phyloP scores from a whole-genome alignment of 2,888 invertebrate genomes.

The Schizotus pectinicornis region DNA sequence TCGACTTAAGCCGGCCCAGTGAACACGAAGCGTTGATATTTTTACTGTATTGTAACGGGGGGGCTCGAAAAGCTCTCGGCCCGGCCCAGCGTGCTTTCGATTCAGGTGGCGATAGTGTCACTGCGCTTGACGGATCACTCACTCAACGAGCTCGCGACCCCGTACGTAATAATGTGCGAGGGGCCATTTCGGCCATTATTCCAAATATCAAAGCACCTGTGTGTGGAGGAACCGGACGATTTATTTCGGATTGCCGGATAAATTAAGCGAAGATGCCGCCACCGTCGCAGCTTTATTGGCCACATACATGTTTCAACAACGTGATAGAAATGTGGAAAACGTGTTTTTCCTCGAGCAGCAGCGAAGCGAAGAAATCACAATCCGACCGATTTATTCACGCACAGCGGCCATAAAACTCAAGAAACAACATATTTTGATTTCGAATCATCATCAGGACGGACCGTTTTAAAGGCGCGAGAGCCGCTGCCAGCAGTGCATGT shows the following conservation, averaged over 20 bases:
- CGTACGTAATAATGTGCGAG: slow-evolving; percentile 24
- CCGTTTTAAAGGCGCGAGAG: too few relatives aligned
- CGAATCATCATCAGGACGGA: too few relatives aligned
- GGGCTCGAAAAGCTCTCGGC: neutral
- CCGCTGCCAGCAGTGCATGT: too few relatives aligned
- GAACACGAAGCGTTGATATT: slow-evolving; percentile 18
- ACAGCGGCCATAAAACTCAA: too few relatives aligned
- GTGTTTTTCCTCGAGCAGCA: slow-evolving; percentile 3
- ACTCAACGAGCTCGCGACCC: slow-evolving; percentile 15
- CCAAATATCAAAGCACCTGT: slow-evolving; percentile 41
- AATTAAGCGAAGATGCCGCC: slow-evolving; percentile 1
- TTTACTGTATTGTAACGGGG: slow-evolving; percentile 12
- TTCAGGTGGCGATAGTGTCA: slow-evolving; percentile 47
- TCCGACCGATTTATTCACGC: neutral
- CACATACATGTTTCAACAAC: slow-evolving; percentile 15
- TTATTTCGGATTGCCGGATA: slow-evolving; percentile 11
- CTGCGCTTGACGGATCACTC: slow-evolving; percentile 43
- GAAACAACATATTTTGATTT: too few relatives aligned
- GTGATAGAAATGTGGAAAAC: slow-evolving; percentile 4
- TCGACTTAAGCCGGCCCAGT: slow-evolving; percentile 13
- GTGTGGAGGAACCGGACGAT: slow-evolving; percentile 27
- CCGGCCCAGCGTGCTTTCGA: slow-evolving; percentile 36
- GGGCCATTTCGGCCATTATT: slow-evolving; percentile 36
- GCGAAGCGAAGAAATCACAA: slow-evolving; percentile 14
- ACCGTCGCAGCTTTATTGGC: slow-evolving; percentile 2